Percentiles rank a stretch among this genome's conserved stretches.
These are phyloP conservation scores for Pelmatolapia mariae DNA, from an alignment of 2,113 vertebrate genomes.

Conservation along the genomic window DNA sequence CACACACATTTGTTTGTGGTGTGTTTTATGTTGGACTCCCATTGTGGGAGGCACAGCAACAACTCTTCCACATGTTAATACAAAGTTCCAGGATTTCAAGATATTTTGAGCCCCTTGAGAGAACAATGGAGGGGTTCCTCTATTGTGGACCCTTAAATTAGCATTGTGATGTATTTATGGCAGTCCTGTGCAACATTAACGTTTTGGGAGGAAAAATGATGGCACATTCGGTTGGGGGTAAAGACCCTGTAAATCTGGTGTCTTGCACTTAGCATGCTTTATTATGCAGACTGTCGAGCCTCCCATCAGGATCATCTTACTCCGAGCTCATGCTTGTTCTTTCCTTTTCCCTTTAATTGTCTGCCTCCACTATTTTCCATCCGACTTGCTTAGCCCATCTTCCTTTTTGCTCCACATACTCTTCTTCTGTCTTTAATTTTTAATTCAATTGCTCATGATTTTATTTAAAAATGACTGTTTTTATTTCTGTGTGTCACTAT, in stretches of 20 bases:
- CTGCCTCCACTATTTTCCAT: neutral
- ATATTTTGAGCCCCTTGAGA: slow-evolving; percentile 19
- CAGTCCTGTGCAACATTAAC: slow-evolving; percentile 50
- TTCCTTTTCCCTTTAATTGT: slow-evolving; percentile 4
- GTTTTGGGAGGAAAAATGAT: slow-evolving; percentile 60
- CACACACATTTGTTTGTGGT: neutral
- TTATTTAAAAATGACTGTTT: neutral
- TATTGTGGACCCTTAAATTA: slow-evolving; percentile 51
- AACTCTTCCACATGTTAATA: slow-evolving; percentile 30
- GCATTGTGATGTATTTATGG: slow-evolving; percentile 53
- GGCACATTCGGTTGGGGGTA: slow-evolving; percentile 49
- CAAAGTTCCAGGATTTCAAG: slow-evolving; percentile 42
- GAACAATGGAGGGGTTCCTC: slow-evolving; percentile 50
- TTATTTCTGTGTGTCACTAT: neutral
- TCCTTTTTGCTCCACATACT: neutral
- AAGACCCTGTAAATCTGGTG: slow-evolving; percentile 61
- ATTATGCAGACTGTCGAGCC: slow-evolving; percentile 26
- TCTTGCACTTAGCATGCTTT: slow-evolving; percentile 53
- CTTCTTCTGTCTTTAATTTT: neutral
- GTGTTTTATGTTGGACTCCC: neutral
- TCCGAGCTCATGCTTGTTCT: neutral
- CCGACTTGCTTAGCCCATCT: neutral
- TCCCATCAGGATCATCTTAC: slow-evolving; percentile 33
- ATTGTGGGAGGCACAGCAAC: neutral
- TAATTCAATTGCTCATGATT: neutral